Evolutionary conservation across 1,140 invertebrate species (phyloP).

Genomic region (Danaus plexippus): DNA sequence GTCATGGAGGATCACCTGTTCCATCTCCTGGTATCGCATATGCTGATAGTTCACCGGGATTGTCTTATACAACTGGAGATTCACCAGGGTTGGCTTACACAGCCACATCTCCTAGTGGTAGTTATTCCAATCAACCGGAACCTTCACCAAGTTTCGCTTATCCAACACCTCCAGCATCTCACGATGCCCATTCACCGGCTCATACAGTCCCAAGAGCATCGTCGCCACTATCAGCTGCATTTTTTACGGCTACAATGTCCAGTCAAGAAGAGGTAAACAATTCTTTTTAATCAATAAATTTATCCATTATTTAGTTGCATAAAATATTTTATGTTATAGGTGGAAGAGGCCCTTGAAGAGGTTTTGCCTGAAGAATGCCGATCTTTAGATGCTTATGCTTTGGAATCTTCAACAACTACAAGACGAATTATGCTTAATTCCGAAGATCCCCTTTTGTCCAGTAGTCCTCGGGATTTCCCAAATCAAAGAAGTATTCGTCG

Average conservation of each 20-base stretch:
- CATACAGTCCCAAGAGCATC: slow-evolving; percentile 63
- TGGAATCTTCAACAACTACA: slow-evolving; percentile 77
- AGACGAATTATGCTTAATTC: slow-evolving; percentile 82
- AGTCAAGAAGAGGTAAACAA: slow-evolving; percentile 78
- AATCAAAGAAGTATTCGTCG: slow-evolving; percentile 75
- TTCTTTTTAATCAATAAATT: slow-evolving; percentile 4
- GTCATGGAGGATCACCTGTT: slow-evolving; percentile 74
- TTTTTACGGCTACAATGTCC: slow-evolving; percentile 89
- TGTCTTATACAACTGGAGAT: slow-evolving; percentile 59
- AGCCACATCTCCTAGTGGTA: slow-evolving; percentile 64
- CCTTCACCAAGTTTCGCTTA: slow-evolving; percentile 84
- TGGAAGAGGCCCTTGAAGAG: slow-evolving; percentile 85
- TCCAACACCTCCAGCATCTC: slow-evolving; percentile 86
- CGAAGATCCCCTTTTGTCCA: slow-evolving; percentile 85
- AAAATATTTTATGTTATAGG: slow-evolving; percentile 38
- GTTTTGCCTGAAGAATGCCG: slow-evolving; percentile 83
- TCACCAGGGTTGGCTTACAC: slow-evolving; percentile 63
- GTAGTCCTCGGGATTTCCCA: slow-evolving; percentile 84
- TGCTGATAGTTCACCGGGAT: slow-evolving; percentile 49
- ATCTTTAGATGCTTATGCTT: slow-evolving; percentile 75
- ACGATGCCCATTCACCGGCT: slow-evolving; percentile 80
- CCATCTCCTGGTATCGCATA: slow-evolving; percentile 61
- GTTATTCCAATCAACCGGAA: slow-evolving; percentile 73
- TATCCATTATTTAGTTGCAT: slow-evolving; percentile 4
- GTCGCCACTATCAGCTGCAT: slow-evolving; percentile 81